Evolutionary conservation across 2,113 vertebrate species (phyloP).

Genomic region (Onychostruthus taczanowskii): DNA sequence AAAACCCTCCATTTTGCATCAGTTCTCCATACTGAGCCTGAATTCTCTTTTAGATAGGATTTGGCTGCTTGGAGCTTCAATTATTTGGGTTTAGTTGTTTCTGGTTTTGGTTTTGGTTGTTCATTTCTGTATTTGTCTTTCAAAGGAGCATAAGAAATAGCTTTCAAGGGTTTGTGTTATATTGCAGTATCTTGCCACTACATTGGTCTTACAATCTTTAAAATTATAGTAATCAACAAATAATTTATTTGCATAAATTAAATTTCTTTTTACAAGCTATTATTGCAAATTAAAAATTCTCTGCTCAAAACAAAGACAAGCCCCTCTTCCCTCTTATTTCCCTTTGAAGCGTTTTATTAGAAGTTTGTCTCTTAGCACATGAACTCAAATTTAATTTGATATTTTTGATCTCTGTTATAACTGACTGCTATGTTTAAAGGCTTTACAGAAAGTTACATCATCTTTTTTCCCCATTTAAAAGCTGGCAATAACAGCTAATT

Average conservation of each 20-base stretch:
- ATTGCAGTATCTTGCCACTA: not conserved
- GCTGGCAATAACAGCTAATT: not conserved
- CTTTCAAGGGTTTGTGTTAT: not conserved
- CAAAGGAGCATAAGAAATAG: not conserved
- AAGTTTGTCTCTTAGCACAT: not conserved
- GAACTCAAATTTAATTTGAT: not conserved
- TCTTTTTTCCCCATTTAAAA: not conserved
- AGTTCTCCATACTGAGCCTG: not conserved
- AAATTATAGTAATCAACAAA: not conserved
- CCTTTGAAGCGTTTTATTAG: not conserved
- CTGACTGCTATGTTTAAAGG: not conserved
- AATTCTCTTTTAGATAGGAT: not conserved
- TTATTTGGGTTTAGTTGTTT: not conserved
- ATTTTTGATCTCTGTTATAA: not conserved
- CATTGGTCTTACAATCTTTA: not conserved
- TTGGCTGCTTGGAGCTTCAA: not conserved
- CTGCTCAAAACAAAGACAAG: not conserved
- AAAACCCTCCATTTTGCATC: not conserved
- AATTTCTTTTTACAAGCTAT: not conserved
- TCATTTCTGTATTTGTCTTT: not conserved
- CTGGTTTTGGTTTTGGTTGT: not conserved
- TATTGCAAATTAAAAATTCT: not conserved
- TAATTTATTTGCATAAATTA: not conserved
- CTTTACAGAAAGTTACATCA: not conserved
- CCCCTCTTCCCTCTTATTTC: not conserved